Conservation (phyloP, 2,113 vertebrate species). For the Dasypus novemcinctus region DNA sequence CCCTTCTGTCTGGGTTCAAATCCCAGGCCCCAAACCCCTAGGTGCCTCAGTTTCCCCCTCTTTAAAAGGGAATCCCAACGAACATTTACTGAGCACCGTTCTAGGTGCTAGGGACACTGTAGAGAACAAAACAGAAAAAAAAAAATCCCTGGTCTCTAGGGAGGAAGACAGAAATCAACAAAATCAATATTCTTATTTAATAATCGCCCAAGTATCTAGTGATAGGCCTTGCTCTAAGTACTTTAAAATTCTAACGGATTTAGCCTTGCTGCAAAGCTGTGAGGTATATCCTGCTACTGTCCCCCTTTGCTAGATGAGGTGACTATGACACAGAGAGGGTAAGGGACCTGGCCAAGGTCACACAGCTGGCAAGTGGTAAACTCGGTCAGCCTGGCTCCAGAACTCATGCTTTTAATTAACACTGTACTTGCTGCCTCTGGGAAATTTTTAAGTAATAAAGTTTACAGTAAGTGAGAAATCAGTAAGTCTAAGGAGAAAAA, state of each 20-base stretch:
- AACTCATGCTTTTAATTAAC: not conserved
- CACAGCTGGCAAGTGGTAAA: not conserved
- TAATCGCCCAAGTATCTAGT: not conserved
- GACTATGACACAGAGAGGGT: not conserved
- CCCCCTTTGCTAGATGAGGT: not conserved
- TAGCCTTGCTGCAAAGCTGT: not conserved
- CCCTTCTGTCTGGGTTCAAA: not conserved
- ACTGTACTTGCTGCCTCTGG: not conserved
- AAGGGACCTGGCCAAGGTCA: not conserved
- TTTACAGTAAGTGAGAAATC: not conserved
- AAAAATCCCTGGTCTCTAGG: not conserved
- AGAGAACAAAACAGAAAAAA: not conserved
- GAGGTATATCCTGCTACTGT: not conserved
- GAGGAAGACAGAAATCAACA: not conserved
- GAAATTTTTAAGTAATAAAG: not conserved
- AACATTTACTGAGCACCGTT: not conserved
- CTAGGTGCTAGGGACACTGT: not conserved
- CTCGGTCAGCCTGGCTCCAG: not conserved
- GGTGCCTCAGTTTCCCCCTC: not conserved
- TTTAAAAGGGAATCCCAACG: not conserved
- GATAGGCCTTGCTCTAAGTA: not conserved
- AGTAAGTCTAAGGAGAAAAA: not conserved
- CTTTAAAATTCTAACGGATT: not conserved
- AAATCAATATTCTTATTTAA: conserved; percentile 10
- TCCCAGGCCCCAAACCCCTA: not conserved